phyloP scores from a whole-genome alignment of 1,140 invertebrate genomes.

The Atta texana region DNA sequence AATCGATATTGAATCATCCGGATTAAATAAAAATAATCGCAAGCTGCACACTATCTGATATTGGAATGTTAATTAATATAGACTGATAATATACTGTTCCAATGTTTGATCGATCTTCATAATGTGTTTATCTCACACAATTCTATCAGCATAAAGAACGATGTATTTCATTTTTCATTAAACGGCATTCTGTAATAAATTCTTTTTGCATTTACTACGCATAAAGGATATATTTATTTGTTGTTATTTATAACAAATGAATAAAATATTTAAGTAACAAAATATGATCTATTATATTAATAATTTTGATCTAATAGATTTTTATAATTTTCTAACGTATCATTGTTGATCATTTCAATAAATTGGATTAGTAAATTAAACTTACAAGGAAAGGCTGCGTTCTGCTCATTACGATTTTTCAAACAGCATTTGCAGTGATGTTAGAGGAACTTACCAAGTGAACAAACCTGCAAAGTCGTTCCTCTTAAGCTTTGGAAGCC shows the following conservation, averaged over 20 bases:
- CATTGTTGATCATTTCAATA: too few relatives aligned
- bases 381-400: too few relatives aligned
- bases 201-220: neutral
- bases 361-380: too few relatives aligned
- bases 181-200: neutral
- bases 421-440: too few relatives aligned
- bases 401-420: too few relatives aligned
- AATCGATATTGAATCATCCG: constrained; percentile 19
- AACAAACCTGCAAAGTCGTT: too few relatives aligned
- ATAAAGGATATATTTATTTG: neutral
- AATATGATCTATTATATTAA: neutral
- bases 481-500: too few relatives aligned
- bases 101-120: constrained; percentile 2
- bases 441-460: too few relatives aligned
- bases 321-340: too few relatives aligned
- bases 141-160: constrained; percentile 20
- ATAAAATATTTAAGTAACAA: neutral
- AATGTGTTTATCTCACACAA: constrained; percentile 34
- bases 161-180: constrained; percentile 20
- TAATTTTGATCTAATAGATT: too few relatives aligned
- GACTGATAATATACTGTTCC: constrained; percentile 15
- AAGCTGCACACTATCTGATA: neutral
- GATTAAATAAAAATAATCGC: constrained; percentile 36
- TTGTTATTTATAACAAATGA: neutral
- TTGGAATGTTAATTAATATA: constrained; percentile 47